These are phyloP conservation scores for Caenorhabditis uteleia DNA, from an alignment of 2,888 invertebrate species.

Conservation along the genomic window DNA sequence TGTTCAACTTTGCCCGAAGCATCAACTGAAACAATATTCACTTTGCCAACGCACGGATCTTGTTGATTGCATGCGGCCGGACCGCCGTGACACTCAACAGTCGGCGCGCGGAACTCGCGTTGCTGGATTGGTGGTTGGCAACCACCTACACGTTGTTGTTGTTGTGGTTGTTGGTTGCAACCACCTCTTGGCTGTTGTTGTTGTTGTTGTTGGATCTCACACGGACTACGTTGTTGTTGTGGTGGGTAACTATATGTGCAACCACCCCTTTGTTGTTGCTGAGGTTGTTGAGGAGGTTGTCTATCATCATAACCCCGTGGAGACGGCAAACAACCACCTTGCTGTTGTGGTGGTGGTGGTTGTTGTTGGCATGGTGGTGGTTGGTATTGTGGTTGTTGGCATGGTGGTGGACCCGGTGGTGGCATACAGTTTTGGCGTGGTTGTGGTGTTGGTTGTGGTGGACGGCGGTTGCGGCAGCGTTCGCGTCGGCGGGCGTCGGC, in stretches of 20 bases:
- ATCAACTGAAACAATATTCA: constrained; percentile 51
- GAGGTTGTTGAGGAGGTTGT: constrained; percentile 16
- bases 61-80: constrained; percentile 6
- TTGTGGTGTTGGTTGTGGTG: constrained; percentile 19
- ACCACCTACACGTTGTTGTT: constrained; percentile 1
- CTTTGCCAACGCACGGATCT: constrained; percentile 44
- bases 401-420: constrained; percentile 19
- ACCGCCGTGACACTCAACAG: constrained; percentile 29
- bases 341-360: constrained; percentile 3
- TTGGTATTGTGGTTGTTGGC: constrained; percentile 8
- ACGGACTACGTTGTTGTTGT: constrained; percentile 9
- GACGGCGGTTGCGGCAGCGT: constrained; percentile 29
- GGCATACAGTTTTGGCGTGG: constrained; percentile 9
- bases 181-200: constrained; percentile 6
- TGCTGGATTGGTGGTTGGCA: constrained; percentile 6
- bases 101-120: constrained; percentile 32
- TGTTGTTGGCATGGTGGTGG: constrained; percentile 15
- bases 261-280: constrained; percentile 15
- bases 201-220: constrained; percentile 8
- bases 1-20: constrained; percentile 42
- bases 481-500: constrained; percentile 31
- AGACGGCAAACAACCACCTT: constrained; percentile 33
- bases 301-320: constrained; percentile 32
- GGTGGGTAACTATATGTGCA: constrained; percentile 29
- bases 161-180: constrained; percentile 9